phyloP scores from a whole-genome alignment of 2,113 vertebrate species.

The Thalassarche chlororhynchos region DNA sequence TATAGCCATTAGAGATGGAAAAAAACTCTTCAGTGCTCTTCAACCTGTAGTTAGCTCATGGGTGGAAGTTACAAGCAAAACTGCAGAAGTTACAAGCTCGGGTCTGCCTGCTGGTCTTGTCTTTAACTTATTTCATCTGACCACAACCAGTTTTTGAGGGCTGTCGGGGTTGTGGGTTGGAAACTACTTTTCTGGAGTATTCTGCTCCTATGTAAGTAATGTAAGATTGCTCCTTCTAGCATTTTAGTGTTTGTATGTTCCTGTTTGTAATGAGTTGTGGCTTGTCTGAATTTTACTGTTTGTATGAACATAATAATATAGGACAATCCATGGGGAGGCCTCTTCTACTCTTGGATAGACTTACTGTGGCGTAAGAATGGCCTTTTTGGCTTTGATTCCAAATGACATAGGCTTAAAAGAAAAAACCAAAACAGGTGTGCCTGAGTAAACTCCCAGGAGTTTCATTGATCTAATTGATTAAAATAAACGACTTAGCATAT shows the following conservation, averaged over 20 bases:
- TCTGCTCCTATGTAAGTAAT: not conserved
- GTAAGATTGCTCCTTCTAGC: not conserved
- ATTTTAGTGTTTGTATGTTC: not conserved
- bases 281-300: constrained; percentile 38
- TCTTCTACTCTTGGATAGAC: not conserved
- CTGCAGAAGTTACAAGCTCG: not conserved
- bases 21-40: not conserved
- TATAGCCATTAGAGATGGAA: not conserved
- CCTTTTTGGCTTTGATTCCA: constrained; percentile 25
- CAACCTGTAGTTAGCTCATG: not conserved
- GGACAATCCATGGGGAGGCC: not conserved
- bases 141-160: not conserved
- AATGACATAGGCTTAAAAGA: not conserved
- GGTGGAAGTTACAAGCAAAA: not conserved
- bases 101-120: not conserved
- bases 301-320: not conserved
- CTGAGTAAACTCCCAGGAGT: constrained; percentile 5
- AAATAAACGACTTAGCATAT: constrained; percentile 28
- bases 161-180: not conserved
- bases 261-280: not conserved
- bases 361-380: not conserved
- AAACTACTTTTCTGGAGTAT: not conserved
- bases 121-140: not conserved
- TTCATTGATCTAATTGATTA: constrained; percentile 51
- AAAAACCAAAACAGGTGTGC: constrained; percentile 41